Evolutionary conservation across 2,113 vertebrate species (phyloP), one percentile per base, ranked within the genome.

Genomic region (Amphiprion ocellaris): DNA sequence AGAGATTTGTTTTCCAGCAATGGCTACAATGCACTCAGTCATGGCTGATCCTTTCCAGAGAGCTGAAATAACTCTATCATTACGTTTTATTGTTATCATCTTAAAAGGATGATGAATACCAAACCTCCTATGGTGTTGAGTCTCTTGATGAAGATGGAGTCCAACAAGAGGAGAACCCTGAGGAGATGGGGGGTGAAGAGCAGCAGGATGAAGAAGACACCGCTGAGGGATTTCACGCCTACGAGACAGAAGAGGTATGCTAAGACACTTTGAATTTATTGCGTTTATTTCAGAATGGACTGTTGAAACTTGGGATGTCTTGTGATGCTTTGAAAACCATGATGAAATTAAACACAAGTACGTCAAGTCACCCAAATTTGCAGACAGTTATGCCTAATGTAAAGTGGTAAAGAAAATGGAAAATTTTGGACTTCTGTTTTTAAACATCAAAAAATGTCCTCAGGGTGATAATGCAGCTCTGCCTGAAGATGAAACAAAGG

Each of bases 91-190:
- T 63, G 4, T 5, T 79, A 77, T 87, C 39, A 50, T 89, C 26
- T 87, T 83, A 74, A n/a, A 74, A 98, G 97, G 96, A 96, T 89
- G 95, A 97, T 88, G 96, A 96, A 54, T 96, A 96, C 77, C 92
- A 96, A 64, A 94, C 94, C 7, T 93, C 94, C 6, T 96, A 95
- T 72, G 93, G 83, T 69, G 92, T 93, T 69, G 86, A 89, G 21
- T 88, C 90, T 79, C 77, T 91, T 83, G 93, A 93, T 84, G 83
- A 91, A 91, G 94, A 92, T 83, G 94, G 93, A 64, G 92, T 90
- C 39, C 90, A 93, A 69, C 95, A 94, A 83, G 92, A 93, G 50
- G 88, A 72, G 44, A 69, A 66, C 53, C 69, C 74, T 0, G 75
- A 89, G 54, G 77, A 89, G 80, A 88, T 87, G 15, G 87, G 59